Percentiles rank a stretch among this genome's conserved stretches.
Conservation (phyloP, 2,888 invertebrate genomes). For the Carcina quercana region DNA sequence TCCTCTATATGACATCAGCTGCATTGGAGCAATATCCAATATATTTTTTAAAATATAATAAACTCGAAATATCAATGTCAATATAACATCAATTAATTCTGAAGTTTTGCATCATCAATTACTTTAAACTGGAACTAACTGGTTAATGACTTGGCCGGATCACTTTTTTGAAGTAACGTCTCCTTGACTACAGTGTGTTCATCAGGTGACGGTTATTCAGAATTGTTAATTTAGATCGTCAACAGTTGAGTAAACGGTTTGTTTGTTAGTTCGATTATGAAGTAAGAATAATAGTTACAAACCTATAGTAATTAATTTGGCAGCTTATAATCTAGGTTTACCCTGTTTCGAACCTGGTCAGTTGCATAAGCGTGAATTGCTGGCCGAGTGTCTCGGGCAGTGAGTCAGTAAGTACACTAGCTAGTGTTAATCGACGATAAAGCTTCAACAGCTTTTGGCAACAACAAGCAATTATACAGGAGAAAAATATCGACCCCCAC, state of each 20-base stretch:
- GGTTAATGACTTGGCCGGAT: too few relatives aligned
- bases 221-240: slow-evolving; percentile 8
- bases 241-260: slow-evolving; percentile 8
- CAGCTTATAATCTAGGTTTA: slow-evolving; percentile 19
- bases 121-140: too few relatives aligned
- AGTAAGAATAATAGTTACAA: slow-evolving; percentile 1
- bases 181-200: too few relatives aligned
- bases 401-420: too few relatives aligned
- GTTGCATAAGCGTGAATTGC: slow-evolving; percentile 57
- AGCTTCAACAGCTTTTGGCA: slow-evolving; percentile 47
- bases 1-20: too few relatives aligned
- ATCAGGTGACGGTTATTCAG: slow-evolving; percentile 1
- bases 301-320: too few relatives aligned
- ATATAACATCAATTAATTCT: too few relatives aligned
- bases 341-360: slow-evolving; percentile 39
- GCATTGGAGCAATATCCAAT: too few relatives aligned
- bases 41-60: too few relatives aligned
- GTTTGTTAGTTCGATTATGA: neutral
- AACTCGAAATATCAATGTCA: too few relatives aligned
- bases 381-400: slow-evolving; percentile 31
- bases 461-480: slow-evolving; percentile 39
- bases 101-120: too few relatives aligned
- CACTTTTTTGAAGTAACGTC: too few relatives aligned
- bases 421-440: slow-evolving; percentile 39
- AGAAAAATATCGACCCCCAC: slow-evolving; percentile 21